Evolutionary conservation across 2,113 vertebrate species (phyloP).

Genomic region (Struthio camelus): DNA sequence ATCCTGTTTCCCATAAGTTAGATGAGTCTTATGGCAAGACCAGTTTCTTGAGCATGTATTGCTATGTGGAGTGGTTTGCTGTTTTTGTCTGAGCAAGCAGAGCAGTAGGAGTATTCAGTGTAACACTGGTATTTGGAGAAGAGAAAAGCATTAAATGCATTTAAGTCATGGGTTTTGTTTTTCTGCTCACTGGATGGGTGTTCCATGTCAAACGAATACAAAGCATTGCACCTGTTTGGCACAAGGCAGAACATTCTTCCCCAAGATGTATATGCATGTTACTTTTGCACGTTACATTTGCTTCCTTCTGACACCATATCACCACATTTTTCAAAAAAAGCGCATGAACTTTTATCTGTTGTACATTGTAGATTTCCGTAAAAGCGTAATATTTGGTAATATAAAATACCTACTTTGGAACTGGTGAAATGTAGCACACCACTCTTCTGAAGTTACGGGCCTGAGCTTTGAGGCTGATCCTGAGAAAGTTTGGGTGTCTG

Average conservation of each 20-base stretch:
- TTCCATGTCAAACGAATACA: neutral
- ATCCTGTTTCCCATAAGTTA: neutral
- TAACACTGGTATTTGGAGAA: neutral
- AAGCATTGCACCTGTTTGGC: neutral
- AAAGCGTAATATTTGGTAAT: neutral
- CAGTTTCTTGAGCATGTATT: neutral
- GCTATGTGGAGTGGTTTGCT: neutral
- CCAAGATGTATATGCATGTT: neutral
- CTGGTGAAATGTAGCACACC: neutral
- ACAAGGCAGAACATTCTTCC: accelerated
- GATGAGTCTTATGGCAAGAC: neutral
- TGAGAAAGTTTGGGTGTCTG: neutral
- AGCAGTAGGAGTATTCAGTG: neutral
- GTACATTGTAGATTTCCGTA: neutral
- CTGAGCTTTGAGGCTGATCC: neutral
- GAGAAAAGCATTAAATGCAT: neutral
- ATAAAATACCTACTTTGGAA: too few species aligned
- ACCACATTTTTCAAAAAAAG: accelerated
- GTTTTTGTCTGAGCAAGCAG: neutral
- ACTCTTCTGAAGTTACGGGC: neutral
- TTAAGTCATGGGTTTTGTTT: neutral
- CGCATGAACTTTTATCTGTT: neutral
- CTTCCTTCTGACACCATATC: neutral
- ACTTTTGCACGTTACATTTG: neutral
- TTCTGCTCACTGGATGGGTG: neutral